Base-by-base conservation (phyloP, 2,888 invertebrate species). In the Chymomyza fuscimana region DNA sequence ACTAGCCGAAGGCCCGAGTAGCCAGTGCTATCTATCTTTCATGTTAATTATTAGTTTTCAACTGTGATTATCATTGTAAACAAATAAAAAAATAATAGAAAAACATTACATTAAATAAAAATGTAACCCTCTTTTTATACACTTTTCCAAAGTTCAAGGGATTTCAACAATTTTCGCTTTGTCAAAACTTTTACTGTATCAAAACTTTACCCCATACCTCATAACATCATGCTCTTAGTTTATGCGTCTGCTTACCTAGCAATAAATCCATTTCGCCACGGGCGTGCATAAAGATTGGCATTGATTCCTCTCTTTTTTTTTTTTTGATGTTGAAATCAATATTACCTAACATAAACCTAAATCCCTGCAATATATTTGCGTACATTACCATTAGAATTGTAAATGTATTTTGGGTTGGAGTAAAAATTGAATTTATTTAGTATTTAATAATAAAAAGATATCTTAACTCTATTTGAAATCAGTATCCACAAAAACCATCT, bases 361-460 rank as follows among this genome's bases (percentile, higher is more conserved):
- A 32, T 32, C 32, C 40, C 12, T 46, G 40, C 10, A 46, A 46
- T 46, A 46, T 46, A 46, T 46, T 1, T 46, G 12, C 68, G 76
- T 80, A 78, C 73, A 80, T 80, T 76, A 73, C 9, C 16, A 61
- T 19, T 10, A 70, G 80, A 80, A 78, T 80, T 80, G 75, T n/a
- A 79, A 75, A 75, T 74, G 19, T 56, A 36, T 29, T 40, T 67
- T 62, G 25, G 52, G 19, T 51, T 16, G 19, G 36, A 12, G 15
- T 16, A 54, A 54, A 54, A 54, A 15, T 16, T 51, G 51, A 5
- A 51, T 9, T 54, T 46, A 12, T 46, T 36, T 12, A 4, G 12
- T 12, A 46, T 46, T 46, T 12, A 15, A 46, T 46, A 46, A 46
- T 12, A 12, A 46, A 46, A 46, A 46, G 2, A 10, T 46, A 46